Evolutionary conservation across 2,888 invertebrate species (phyloP).

Genomic region (Ellobium chinense): DNA sequence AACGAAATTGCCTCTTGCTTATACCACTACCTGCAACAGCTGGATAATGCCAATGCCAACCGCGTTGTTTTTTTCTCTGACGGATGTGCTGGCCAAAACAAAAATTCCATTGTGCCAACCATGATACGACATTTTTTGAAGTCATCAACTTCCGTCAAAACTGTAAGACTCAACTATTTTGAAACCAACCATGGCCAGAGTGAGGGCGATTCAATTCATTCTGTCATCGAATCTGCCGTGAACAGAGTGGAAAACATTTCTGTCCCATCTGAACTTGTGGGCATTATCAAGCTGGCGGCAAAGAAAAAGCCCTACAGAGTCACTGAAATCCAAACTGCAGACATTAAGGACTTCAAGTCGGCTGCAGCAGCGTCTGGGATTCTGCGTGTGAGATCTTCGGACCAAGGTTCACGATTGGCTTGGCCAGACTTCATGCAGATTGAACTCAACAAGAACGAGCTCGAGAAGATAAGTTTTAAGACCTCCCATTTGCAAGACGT

Average conservation of each 20-base stretch:
- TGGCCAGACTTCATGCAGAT: not conserved
- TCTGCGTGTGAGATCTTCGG: not conserved
- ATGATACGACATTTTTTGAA: not conserved
- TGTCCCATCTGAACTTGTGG: not conserved
- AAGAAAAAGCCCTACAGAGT: conserved; percentile 9
- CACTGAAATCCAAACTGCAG: not conserved
- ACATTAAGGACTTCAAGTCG: conserved; percentile 10
- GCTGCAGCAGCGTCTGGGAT: not conserved
- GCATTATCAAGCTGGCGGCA: not conserved
- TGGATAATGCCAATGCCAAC: not conserved
- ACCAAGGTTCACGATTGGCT: not conserved
- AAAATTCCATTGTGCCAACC: conserved; percentile 11
- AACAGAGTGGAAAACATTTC: not conserved
- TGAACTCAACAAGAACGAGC: not conserved
- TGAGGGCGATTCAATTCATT: conserved; percentile 6
- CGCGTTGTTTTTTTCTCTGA: not conserved
- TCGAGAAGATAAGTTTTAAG: not conserved
- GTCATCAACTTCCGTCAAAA: not conserved
- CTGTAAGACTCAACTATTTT: not conserved
- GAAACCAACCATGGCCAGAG: conserved; percentile 26
- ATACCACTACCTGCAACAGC: not conserved
- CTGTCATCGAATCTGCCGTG: not conserved
- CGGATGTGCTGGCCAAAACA: conserved; percentile 10
- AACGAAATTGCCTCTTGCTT: not conserved
- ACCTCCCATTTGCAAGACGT: not conserved